Evolutionary conservation across 2,888 invertebrate genomes (phyloP), one percentile per base, ranked within the genome.

Genomic region (Elegia similella): DNA sequence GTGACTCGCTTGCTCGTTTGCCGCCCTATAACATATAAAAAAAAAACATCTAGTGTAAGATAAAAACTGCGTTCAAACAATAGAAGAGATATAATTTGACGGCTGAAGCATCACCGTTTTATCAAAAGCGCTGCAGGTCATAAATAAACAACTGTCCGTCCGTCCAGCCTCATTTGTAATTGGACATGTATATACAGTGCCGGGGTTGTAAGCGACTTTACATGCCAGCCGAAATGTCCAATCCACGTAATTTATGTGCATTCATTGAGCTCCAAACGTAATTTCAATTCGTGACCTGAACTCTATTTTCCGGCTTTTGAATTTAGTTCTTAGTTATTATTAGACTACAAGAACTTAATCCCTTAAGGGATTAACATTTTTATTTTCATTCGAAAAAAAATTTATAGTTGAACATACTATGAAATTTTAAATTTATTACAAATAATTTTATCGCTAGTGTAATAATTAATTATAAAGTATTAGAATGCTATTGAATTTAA

Each of bases 161-260:
- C 34, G 38, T 52, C 52, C 38, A 44, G 7, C 30, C 47, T 47
- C 47, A 30, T 47, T 47, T 47, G 47, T 47, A 47, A 47, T 47
- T 47, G 47, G 48, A 50, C 48, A 32, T 47, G 47, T 47, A 30
- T 6, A 12, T 38, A 34, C 32, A 47, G 30, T 7, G 16, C 34
- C 48, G 7, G 44, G 44, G 48, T 34, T 50, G 32, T 15, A 12
- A 32, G 15, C 48, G 16, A 50, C 48, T 50, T 50, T 52, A 52
- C 38, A 38, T 52, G 38, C 15, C 32, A 52, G 38, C 38, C 38
- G n/a, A 38, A 38, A 38, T 53, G 53, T 53, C 43, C 42, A 53
- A 38, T 53, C 53, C 15, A 42, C 42, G 38, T 53, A 53, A 53
- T 53, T 53, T 53, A 53, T 52, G 52, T 15, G 52, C 52, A 52